Evolutionary conservation across 2,888 invertebrate species (phyloP).

Genomic region (Atherix ibis): DNA sequence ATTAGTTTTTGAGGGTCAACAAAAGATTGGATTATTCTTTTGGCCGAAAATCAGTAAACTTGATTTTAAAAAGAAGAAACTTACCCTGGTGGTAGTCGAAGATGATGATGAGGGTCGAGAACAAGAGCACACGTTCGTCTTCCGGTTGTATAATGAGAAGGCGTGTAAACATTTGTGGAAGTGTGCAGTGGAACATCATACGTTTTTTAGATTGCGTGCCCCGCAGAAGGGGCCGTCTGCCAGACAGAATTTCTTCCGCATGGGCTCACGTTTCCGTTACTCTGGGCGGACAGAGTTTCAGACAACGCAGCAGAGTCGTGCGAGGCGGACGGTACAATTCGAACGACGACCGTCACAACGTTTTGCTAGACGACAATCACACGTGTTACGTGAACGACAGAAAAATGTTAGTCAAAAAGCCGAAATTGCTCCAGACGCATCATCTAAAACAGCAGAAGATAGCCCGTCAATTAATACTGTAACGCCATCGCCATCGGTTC

Average conservation of each 20-base stretch:
- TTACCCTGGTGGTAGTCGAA: conserved; percentile 94
- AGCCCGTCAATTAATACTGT: conserved; percentile 12
- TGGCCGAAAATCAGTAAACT: conserved; percentile 98
- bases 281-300: conserved; percentile 97
- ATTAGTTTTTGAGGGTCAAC: conserved; percentile 88
- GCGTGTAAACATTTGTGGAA: conserved; percentile 99
- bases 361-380: conserved; percentile 84
- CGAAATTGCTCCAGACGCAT: conserved; percentile 14
- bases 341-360: conserved; percentile 93
- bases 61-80: conserved; percentile 94
- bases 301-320: conserved; percentile 78
- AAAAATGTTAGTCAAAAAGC: conserved; percentile 13
- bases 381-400: conserved; percentile 67
- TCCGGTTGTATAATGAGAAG: conserved; percentile 87
- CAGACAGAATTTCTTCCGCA: conserved; percentile 91
- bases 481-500: conserved; percentile 29
- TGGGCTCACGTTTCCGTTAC: conserved; percentile 87
- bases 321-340: conserved; percentile 85
- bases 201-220: conserved; percentile 88
- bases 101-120: conserved; percentile 94
- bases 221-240: conserved; percentile 78
- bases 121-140: conserved; percentile 98
- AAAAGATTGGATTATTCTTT: conserved; percentile 96
- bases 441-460: conserved; percentile 12
- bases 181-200: conserved; percentile 98